phyloP scores from a whole-genome alignment of 2,113 vertebrate species.

The Toxotes jaculatrix region DNA sequence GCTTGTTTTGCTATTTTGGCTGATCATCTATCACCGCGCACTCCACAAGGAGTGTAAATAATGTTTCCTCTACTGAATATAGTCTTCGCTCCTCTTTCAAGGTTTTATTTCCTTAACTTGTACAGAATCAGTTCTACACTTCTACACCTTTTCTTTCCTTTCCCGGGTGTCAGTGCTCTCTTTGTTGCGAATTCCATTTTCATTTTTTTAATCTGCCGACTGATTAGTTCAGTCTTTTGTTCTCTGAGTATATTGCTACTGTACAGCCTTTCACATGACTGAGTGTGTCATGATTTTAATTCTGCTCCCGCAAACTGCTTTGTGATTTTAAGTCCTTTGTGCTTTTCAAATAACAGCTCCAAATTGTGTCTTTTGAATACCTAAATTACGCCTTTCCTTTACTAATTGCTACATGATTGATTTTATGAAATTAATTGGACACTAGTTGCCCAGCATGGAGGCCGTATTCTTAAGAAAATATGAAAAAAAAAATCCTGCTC shows the following conservation, averaged over 20 bases:
- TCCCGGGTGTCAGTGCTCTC: conserved; percentile 62
- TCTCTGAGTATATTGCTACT: conserved; percentile 57
- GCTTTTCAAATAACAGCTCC: conserved; percentile 51
- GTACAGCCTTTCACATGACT: conserved; percentile 63
- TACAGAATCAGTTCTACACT: conserved; percentile 35
- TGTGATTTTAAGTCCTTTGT: conserved; percentile 74
- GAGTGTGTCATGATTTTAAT: conserved; percentile 67
- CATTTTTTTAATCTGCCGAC: conserved; percentile 49
- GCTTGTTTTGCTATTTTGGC: conserved; percentile 46
- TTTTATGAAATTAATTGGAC: conserved; percentile 63
- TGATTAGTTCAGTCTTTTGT: conserved; percentile 75
- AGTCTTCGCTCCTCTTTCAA: conserved; percentile 31
- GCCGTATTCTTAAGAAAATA: conserved; percentile 23
- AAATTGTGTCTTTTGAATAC: conserved; percentile 60
- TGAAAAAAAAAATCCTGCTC: conserved; percentile 18
- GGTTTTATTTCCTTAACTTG: conserved; percentile 40
- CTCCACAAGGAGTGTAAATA: not conserved
- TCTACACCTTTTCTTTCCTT: conserved; percentile 83
- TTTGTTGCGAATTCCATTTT: conserved; percentile 59
- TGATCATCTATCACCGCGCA: conserved; percentile 14
- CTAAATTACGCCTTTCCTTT: conserved; percentile 50
- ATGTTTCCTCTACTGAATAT: not conserved
- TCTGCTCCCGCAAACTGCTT: conserved; percentile 64
- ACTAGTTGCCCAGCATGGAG: conserved; percentile 36
- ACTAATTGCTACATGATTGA: conserved; percentile 73